Evolutionary conservation across 2,113 vertebrate species (phyloP), one percentile per base, ranked within the genome.

Genomic region (Ondatra zibethicus): DNA sequence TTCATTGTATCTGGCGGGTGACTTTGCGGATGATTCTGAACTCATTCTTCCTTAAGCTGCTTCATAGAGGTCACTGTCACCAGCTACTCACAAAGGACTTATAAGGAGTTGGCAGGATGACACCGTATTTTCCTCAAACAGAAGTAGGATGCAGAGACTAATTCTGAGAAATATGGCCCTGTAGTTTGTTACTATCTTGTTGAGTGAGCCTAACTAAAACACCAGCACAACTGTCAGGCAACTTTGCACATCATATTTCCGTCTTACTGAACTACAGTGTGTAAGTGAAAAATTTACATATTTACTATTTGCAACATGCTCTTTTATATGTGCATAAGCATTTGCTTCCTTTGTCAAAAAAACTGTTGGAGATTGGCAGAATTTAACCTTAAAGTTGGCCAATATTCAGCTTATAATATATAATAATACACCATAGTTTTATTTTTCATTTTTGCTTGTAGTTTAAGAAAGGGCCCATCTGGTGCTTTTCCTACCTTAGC

Each of bases 291-390:
- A 45, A n/a, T 33, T 7, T 63, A 50, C 36, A 33, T 45, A 88
- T 66, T 63, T 39, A 50, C 21, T 36, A 12, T 13, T 1, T 66
- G 4, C 4, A 39, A 42, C 17, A 52, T 45, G 14, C 29, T 78
- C 14, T 33, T 75, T 58, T 2, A 73, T 39, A 42, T 65, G 4
- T 45, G 10, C 33, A 27, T 13, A 81, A 81, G 11, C 55, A 21
- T 89, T 76, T 89, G 50, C 94, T 76, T 91, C 52, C 47, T 88
- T 89, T 68, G 63, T 78, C 39, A 89, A 9, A 78, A 11, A 92
- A 63, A 75, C 29, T 92, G 31, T 80, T 73, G 11, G 66, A 82
- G 92, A 93, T 29, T 52, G 45, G 89, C 50, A 96, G 75, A 96
- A 61, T 52, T 94, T 90, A 90, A 70, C 73, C 89, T 72, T n/a